Conservation (phyloP, 1,140 invertebrate genomes). For the Acyrthosiphon pisum region DNA sequence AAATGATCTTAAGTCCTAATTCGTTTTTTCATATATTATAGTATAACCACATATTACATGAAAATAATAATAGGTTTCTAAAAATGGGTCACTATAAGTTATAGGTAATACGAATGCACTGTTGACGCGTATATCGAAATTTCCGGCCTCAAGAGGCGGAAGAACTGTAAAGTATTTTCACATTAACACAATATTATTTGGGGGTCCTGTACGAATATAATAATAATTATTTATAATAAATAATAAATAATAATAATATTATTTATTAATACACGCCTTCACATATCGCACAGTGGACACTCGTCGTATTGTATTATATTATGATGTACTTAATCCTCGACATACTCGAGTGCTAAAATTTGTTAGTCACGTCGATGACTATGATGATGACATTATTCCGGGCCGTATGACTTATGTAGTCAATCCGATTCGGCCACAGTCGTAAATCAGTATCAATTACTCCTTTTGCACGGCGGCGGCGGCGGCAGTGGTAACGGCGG, state of each 20-base stretch:
- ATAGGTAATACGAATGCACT: too few species aligned
- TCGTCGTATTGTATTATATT: not conserved
- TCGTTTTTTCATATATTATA: not conserved
- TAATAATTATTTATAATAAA: too few species aligned
- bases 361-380: constrained; percentile 19
- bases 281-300: not conserved
- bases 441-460: constrained; percentile 58
- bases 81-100: too few species aligned
- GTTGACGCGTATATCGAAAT: not conserved
- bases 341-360: constrained; percentile 4
- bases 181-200: not conserved
- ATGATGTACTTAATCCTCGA: not conserved
- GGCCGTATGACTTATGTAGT: constrained; percentile 55
- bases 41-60: too few species aligned
- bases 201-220: not conserved
- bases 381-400: constrained; percentile 47
- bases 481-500: not conserved
- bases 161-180: too few species aligned
- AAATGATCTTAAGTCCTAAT: too few species aligned
- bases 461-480: constrained; percentile 32
- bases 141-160: not conserved
- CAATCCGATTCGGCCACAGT: constrained; percentile 54
- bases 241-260: too few species aligned
- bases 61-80: too few species aligned
- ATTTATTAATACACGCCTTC: not conserved